Evolutionary conservation across 2,888 invertebrate species (phyloP).

Genomic region (Autographa pulchrina): DNA sequence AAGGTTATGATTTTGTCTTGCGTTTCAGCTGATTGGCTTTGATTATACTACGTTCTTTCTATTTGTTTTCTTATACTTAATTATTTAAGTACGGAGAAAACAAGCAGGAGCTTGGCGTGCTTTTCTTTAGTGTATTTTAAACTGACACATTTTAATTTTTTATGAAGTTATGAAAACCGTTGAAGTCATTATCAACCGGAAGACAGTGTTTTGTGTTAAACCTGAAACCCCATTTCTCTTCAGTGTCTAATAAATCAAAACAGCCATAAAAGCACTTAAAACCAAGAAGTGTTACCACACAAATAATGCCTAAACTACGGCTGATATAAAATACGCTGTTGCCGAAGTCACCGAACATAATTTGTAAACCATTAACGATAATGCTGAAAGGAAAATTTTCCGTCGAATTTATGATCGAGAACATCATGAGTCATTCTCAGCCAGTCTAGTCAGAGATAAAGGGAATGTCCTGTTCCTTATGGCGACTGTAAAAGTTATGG

Average conservation of each 20-base stretch:
- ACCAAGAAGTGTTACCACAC: constrained; percentile 18
- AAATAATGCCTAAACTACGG: constrained; percentile 20
- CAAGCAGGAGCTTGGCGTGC: too few species aligned
- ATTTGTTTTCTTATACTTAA: too few species aligned
- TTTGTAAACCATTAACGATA: constrained; percentile 65
- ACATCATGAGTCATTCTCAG: constrained; percentile 55
- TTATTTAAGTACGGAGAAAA: too few species aligned
- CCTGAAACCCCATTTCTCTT: background rate
- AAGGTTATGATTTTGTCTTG: background rate
- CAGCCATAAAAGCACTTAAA: constrained; percentile 22
- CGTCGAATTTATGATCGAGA: constrained; percentile 64
- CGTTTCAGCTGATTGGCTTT: background rate
- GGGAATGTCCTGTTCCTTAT: constrained; percentile 52
- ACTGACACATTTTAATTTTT: background rate
- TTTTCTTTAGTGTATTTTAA: too few species aligned
- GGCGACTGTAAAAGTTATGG: constrained; percentile 50
- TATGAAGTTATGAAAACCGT: background rate
- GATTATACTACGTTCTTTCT: background rate
- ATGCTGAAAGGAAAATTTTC: constrained; percentile 65
- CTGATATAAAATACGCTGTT: constrained; percentile 32
- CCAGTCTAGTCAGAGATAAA: constrained; percentile 53
- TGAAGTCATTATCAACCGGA: background rate
- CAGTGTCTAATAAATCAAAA: constrained; percentile 4
- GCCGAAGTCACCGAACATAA: constrained; percentile 46
- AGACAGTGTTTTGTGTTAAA: background rate